Base-by-base conservation (phyloP, 1,140 invertebrate species). In the Thalassaphorura encarpata region DNA sequence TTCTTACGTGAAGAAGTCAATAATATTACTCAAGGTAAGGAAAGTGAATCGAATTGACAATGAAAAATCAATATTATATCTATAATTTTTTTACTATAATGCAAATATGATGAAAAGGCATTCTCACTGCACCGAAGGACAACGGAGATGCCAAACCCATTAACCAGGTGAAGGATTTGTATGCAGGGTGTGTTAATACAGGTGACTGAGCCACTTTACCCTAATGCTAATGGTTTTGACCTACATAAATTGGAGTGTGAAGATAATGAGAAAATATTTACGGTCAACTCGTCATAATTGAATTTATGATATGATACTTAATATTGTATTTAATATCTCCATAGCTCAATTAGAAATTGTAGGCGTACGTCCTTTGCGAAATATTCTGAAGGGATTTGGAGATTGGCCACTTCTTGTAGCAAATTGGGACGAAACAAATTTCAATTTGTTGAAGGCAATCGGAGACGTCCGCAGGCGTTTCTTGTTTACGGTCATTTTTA, bases 181-280 rank as follows among this genome's bases (percentile, higher is more conserved):
- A 87, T 66, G 76, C 79, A 61, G 89, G 87, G 1, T 94, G 90
- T 62, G 85, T 91, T 77, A 85, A 92, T 69, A 79, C 81, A 69
- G 75, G 81, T 82, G 73, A 68, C n/a, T n/a, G 71, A 28, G 3
- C 5, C 18, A 23, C 4, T 11, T 21, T 50, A 50, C 5, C 3
- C 19, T 31, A 33, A 21, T 41, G 29, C 47, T 27, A 33, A 58
- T 29, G n/a, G n/a, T n/a, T n/a, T n/a, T n/a, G 11, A n/a, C 6
- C 5, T 42, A 8, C 4, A 15, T 47, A 21, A 11, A 11, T 19
- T 28, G 6, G 15, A 24, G 4, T 47, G 13, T 11, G 11, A 24
- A 8, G 21, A 6, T 26, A 24, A 15, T 47, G 8, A 24, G 11
- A 49, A 47, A 15, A 13, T 24, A 19, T 33, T 42, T 33, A 29